These are phyloP conservation scores for Oostethus manadensis DNA, from an alignment of 2,113 vertebrate species.

Conservation along the genomic window DNA sequence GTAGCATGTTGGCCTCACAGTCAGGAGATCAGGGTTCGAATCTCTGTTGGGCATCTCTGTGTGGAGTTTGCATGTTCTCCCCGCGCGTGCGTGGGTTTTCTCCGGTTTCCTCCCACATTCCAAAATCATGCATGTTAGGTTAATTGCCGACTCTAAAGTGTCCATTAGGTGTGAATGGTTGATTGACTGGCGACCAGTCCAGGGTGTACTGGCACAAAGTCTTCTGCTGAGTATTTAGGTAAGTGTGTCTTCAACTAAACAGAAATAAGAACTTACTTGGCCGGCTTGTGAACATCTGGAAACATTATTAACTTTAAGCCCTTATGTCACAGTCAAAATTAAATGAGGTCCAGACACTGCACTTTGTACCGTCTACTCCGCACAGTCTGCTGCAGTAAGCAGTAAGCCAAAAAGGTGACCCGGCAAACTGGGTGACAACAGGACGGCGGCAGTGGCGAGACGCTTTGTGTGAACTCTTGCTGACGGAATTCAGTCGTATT, in stretches of 20 bases:
- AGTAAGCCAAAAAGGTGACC: conserved; percentile 8
- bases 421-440: conserved; percentile 9
- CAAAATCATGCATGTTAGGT: too few species aligned
- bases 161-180: too few species aligned
- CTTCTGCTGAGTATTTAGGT: background rate
- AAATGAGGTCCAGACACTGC: conserved; percentile 24
- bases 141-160: too few species aligned
- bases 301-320: conserved; percentile 16
- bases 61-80: too few species aligned
- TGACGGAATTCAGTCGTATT: background rate
- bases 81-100: too few species aligned
- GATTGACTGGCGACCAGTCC: too few species aligned
- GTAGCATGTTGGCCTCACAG: too few species aligned
- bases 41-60: too few species aligned
- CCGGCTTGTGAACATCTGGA: conserved; percentile 14
- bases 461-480: conserved; percentile 9
- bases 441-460: conserved; percentile 28
- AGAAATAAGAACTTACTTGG: background rate
- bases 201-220: background rate
- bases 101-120: too few species aligned
- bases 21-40: too few species aligned
- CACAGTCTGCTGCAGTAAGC: conserved; percentile 9
- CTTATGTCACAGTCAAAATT: conserved; percentile 25
- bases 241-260: background rate
- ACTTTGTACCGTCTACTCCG: conserved; percentile 3